These are phyloP conservation scores for Phenganax marumi DNA, from an alignment of 92 coral and sea anemone species.

Conservation along the genomic window DNA sequence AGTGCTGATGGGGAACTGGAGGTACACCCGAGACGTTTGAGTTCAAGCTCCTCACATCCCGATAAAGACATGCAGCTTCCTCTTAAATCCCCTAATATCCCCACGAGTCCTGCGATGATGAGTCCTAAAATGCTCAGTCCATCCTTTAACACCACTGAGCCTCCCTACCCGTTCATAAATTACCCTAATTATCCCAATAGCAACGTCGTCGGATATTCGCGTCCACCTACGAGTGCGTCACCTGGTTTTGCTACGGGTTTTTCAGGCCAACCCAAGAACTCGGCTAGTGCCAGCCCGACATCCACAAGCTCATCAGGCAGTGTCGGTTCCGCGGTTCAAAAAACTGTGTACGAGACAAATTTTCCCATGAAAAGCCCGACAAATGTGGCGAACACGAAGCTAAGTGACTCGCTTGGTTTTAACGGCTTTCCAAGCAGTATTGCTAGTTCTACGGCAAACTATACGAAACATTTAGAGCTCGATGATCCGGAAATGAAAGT, in stretches of 20 bases:
- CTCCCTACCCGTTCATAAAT: conserved; percentile 31
- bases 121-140: conserved; percentile 7
- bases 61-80: conserved; percentile 22
- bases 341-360: conserved; percentile 23
- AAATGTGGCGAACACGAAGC: background rate
- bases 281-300: conserved; percentile 35
- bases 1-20: conserved; percentile 24
- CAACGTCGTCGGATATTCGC: conserved; percentile 16
- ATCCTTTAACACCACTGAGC: conserved; percentile 18
- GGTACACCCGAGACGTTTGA: background rate
- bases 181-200: conserved; percentile 24
- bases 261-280: conserved; percentile 25
- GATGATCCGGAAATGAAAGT: conserved; percentile 21
- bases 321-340: conserved; percentile 23
- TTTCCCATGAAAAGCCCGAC: conserved; percentile 4
- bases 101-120: background rate
- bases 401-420: conserved; percentile 34
- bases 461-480: conserved; percentile 23
- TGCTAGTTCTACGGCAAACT: conserved; percentile 4
- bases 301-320: conserved; percentile 32
- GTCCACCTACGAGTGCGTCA: conserved; percentile 16
- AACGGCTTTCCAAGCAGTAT: conserved; percentile 39
- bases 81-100: conserved; percentile 19
- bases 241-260: conserved; percentile 32
- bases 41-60: conserved; percentile 30